Evolutionary conservation across 2,113 vertebrate species (phyloP), one percentile per base, ranked within the genome.

Genomic region (Phainopepla nitens): DNA sequence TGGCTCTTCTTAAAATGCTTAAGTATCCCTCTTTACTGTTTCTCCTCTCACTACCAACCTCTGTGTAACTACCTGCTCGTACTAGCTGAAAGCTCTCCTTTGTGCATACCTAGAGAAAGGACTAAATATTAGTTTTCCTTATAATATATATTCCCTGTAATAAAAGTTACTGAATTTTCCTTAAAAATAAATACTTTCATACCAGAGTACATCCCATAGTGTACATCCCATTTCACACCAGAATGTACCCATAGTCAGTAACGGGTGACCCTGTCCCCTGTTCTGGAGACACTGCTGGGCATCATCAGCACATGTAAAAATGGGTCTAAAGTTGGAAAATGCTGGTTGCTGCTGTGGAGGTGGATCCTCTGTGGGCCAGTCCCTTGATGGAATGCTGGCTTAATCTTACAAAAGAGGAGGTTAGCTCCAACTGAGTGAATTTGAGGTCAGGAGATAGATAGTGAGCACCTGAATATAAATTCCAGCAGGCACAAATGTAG

Each of bases 321-420:
- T 0, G 11, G 28, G 10, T 27, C 45, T n/a, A 2, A 66, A 58
- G 27, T 0, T 54, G 56, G 65, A 47, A 22, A 71, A 36, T 0
- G 8, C 35, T 62, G 82, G 64, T 11, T 90, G 65, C 56, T 72
- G 35, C 61, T 21, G 7, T 6, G 28, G 35, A 90, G 56, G 15
- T 56, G 36, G 41, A 53, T 13, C n/a, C 15, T 82, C 66, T 8
- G 3, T 0, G 2, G n/a, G 35, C 56, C 47, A 44, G 16, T 33
- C 41, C 78, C 75, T n/a, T 10, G 0, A 27, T 41, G 29, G 70
- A 91, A 84, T 9, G 9, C 16, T 10, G 5, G 7, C 47, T 58
- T 54, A 83, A n/a, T n/a, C n/a, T n/a, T n/a, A n/a, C n/a, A n/a
- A n/a, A n/a, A n/a, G n/a, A n/a, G n/a, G n/a, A n/a, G n/a, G n/a